phyloP scores from a whole-genome alignment of 2,888 invertebrate species.

The Scaptomyza reducta region DNA sequence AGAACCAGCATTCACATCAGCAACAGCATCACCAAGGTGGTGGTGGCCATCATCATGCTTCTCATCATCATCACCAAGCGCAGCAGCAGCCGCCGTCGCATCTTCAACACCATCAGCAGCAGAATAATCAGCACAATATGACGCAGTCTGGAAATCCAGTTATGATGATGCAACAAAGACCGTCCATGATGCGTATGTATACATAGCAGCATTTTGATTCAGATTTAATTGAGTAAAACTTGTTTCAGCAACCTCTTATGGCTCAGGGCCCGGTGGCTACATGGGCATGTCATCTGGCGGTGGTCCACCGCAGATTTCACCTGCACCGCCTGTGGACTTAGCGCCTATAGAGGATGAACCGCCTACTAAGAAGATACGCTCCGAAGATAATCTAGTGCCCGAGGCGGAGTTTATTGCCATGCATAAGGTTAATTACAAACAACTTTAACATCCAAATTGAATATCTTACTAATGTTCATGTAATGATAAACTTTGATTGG shows the following conservation, averaged over 20 bases:
- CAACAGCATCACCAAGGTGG: conserved; percentile 62
- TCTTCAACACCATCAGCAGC: conserved; percentile 51
- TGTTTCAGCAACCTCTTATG: conserved; percentile 84
- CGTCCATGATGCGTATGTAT: conserved; percentile 84
- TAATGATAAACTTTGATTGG: background rate
- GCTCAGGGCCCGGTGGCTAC: conserved; percentile 83
- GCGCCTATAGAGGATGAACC: conserved; percentile 91
- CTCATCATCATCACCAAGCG: conserved; percentile 58
- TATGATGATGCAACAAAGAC: conserved; percentile 84
- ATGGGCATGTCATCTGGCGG: conserved; percentile 82
- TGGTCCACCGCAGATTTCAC: conserved; percentile 77
- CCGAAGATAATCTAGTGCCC: conserved; percentile 96
- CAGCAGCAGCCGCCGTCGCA: conserved; percentile 40
- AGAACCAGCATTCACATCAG: conserved; percentile 57
- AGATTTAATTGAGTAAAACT: background rate
- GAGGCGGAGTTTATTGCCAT: conserved; percentile 92
- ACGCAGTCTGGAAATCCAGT: conserved; percentile 80
- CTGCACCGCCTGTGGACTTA: conserved; percentile 86
- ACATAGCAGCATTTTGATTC: background rate
- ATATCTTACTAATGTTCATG: background rate
- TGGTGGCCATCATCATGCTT: conserved; percentile 68
- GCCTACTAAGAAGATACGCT: conserved; percentile 93
- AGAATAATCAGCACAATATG: conserved; percentile 61
- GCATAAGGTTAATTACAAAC: conserved; percentile 85
- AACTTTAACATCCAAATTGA: background rate